phyloP scores from a whole-genome alignment of 2,113 vertebrate species.

The Pluvialis apricaria region DNA sequence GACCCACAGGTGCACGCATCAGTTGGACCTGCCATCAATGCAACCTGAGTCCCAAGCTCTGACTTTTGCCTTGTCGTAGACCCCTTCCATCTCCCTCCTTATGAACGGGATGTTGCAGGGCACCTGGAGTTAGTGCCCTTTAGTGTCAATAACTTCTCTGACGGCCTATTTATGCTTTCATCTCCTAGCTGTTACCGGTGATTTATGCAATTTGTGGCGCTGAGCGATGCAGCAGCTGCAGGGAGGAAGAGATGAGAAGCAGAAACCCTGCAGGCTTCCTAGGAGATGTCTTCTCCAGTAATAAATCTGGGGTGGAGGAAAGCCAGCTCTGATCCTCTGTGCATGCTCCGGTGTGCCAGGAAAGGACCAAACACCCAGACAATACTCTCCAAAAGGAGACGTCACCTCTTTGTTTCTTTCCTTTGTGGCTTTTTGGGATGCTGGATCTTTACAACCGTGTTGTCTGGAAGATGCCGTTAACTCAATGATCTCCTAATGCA shows the following conservation, averaged over 20 bases:
- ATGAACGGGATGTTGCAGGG: not conserved
- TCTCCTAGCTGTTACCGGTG: not conserved
- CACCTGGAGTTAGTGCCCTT: not conserved
- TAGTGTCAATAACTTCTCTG: not conserved
- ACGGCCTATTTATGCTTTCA: not conserved
- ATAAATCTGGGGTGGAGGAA: not conserved
- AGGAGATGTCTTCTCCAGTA: not conserved
- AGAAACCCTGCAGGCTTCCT: not conserved
- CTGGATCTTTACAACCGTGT: rapidly evolving
- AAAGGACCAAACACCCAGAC: not conserved
- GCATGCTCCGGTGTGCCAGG: rapidly evolving
- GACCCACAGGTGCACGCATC: rapidly evolving
- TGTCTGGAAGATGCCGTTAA: not conserved
- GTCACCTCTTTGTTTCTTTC: not conserved
- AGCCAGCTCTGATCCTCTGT: not conserved
- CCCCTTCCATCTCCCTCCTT: not conserved
- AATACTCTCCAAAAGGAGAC: not conserved
- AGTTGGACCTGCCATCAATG: not conserved
- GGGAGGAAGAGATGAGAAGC: not conserved
- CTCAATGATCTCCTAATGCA: rapidly evolving
- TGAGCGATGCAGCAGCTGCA: not conserved
- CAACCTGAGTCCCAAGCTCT: not conserved
- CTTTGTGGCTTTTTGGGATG: not conserved
- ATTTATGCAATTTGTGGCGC: not conserved
- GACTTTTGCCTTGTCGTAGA: rapidly evolving